Conservation (phyloP, 2,888 invertebrate species). For the Mesopsocus fuscifrons region DNA sequence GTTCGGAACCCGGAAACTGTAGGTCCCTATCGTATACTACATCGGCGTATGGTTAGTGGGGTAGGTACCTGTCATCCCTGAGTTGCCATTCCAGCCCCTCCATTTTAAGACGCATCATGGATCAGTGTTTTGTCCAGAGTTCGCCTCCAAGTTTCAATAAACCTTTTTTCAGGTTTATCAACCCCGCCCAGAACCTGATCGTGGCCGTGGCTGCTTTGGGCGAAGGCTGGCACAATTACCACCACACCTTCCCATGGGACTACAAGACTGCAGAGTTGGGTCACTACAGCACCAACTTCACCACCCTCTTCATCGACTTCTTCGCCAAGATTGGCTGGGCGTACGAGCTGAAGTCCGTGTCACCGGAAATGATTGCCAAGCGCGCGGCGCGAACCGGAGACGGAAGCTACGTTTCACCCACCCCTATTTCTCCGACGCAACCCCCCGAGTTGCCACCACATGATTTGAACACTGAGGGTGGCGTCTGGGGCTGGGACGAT, state of each 20-base stretch:
- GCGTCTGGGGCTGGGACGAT: conserved; percentile 67
- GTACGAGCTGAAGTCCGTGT: conserved; percentile 37
- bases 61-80: too few relatives aligned
- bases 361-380: conserved; percentile 42
- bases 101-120: too few relatives aligned
- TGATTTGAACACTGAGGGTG: conserved; percentile 19
- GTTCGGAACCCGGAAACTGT: too few relatives aligned
- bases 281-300: conserved; percentile 32
- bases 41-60: too few relatives aligned
- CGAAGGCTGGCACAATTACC: conserved; percentile 37
- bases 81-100: too few relatives aligned
- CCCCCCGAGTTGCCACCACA: conserved; percentile 11
- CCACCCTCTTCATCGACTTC: conserved; percentile 40
- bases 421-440: too few relatives aligned
- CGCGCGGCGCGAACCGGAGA: conserved; percentile 55
- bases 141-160: too few relatives aligned
- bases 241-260: conserved; percentile 35
- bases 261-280: conserved; percentile 32
- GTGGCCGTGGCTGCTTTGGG: conserved; percentile 26
- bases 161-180: conserved; percentile 20
- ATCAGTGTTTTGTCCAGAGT: too few relatives aligned
- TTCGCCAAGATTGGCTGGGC: conserved; percentile 38
- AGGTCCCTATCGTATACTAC: too few relatives aligned
- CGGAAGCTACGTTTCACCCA: conserved; percentile 33
- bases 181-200: conserved; percentile 26